Evolutionary conservation across 1,140 invertebrate genomes (phyloP).

Genomic region (Lordiphosa mommai): DNA sequence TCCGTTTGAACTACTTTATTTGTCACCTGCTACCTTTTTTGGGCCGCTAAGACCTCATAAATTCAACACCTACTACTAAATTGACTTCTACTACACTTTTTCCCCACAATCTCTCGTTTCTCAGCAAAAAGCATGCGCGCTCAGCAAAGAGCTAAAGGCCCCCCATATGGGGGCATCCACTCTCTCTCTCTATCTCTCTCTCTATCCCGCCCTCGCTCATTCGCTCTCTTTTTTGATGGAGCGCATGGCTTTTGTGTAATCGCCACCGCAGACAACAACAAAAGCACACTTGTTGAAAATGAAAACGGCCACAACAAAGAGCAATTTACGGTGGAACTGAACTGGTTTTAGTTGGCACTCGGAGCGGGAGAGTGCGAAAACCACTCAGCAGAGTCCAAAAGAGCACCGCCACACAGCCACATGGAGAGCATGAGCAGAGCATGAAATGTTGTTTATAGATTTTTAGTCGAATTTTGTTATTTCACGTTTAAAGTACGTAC

Average conservation of each 20-base stretch:
- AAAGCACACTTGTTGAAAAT: constrained; percentile 79
- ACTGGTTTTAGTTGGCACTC: constrained; percentile 53
- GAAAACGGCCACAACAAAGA: constrained; percentile 57
- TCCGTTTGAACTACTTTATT: constrained; percentile 2
- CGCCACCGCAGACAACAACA: constrained; percentile 53
- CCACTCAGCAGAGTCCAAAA: constrained; percentile 8
- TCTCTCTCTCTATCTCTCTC: background rate
- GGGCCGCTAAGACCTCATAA: too few species aligned
- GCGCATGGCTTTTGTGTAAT: constrained; percentile 47
- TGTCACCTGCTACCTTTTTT: background rate
- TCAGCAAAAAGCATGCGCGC: constrained; percentile 58
- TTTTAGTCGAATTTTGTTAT: constrained; percentile 79
- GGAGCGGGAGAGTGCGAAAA: constrained; percentile 2
- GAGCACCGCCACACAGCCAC: constrained; percentile 5
- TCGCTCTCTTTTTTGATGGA: background rate
- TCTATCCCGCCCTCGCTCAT: background rate
- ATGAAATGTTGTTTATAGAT: constrained; percentile 75
- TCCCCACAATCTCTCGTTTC: constrained; percentile 13
- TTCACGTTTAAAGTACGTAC: constrained; percentile 77
- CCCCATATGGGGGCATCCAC: constrained; percentile 8
- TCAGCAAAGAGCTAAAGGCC: constrained; percentile 45
- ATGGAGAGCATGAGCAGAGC: constrained; percentile 10
- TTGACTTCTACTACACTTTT: constrained; percentile 40
- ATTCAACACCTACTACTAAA: constrained; percentile 49
- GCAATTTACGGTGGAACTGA: constrained; percentile 34